Percentiles rank a stretch among this genome's conserved stretches.
Conservation (phyloP, 2,113 vertebrate genomes). For the Boulengeromyrus knoepffleri region DNA sequence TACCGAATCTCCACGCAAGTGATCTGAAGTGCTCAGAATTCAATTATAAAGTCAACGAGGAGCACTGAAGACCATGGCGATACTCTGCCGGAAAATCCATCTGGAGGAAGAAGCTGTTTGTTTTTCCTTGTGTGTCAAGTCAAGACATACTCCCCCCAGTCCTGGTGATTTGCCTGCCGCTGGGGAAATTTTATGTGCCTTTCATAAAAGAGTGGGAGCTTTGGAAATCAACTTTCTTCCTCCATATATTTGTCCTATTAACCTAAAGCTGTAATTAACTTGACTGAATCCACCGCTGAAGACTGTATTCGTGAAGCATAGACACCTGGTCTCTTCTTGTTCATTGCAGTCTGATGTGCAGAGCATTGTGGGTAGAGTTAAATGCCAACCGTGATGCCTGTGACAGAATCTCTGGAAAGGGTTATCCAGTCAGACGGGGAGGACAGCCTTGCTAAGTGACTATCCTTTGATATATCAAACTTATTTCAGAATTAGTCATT, state of each 20-base stretch:
- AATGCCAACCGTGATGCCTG: neutral
- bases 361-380: neutral
- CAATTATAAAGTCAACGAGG: conserved; percentile 5
- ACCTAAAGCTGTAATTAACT: conserved; percentile 12
- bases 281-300: neutral
- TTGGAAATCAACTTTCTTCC: neutral
- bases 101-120: conserved; percentile 1
- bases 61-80: neutral
- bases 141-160: neutral
- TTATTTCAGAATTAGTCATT: neutral
- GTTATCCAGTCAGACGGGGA: neutral
- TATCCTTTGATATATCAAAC: neutral
- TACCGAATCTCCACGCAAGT: neutral
- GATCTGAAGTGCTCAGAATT: neutral
- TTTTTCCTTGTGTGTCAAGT: neutral
- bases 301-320: neutral
- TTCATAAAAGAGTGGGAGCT: neutral
- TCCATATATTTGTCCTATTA: neutral
- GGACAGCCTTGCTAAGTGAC: neutral
- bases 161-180: neutral
- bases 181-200: neutral
- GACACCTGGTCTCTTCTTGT: neutral
- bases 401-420: neutral
- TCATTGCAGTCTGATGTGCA: neutral
- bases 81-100: neutral